Percentiles rank a stretch among this genome's conserved stretches.
Conservation (phyloP, 2,797 vertebrate species). For the Pangasius sanitwongsei region DNA sequence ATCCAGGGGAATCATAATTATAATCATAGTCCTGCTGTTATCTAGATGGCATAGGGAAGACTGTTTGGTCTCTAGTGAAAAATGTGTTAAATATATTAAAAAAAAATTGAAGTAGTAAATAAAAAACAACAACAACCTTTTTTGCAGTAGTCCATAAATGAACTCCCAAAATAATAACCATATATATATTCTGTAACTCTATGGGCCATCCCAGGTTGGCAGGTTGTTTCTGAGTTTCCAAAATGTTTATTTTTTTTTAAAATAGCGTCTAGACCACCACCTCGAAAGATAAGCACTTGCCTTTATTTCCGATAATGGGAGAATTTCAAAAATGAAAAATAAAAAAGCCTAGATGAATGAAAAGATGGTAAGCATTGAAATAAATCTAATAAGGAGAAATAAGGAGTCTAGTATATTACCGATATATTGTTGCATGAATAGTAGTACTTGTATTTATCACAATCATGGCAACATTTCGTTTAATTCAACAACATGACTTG, state of each 20-base stretch:
- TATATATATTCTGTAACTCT: background rate
- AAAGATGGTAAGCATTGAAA: background rate
- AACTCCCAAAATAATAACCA: background rate
- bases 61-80: background rate
- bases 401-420: background rate
- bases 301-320: background rate
- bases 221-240: background rate
- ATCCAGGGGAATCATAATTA: constrained; percentile 19
- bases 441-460: background rate
- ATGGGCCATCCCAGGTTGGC: background rate
- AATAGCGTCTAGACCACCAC: background rate
- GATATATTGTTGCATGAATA: too few species aligned
- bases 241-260: background rate
- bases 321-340: background rate
- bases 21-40: background rate
- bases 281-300: background rate
- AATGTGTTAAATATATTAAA: background rate
- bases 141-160: background rate
- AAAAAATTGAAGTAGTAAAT: background rate
- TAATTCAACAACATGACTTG: background rate
- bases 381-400: background rate
- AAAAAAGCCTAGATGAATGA: background rate
- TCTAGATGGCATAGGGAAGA: background rate
- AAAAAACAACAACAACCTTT: too few species aligned
- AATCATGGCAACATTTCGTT: background rate